Evolutionary conservation across 2,888 invertebrate genomes (phyloP).

Genomic region (Cantharis lateralis): DNA sequence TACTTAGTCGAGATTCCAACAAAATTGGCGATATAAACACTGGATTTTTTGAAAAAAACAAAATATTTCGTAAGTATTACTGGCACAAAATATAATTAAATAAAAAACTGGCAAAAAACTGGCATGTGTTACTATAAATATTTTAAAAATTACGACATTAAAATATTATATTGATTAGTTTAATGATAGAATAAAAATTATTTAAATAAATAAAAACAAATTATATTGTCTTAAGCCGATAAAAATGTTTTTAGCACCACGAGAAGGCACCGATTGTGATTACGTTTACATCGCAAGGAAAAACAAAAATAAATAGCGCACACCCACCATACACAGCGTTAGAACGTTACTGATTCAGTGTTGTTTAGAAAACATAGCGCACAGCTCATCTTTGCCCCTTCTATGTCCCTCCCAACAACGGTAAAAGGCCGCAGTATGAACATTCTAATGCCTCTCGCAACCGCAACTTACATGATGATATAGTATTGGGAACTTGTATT

Average conservation of each 20-base stretch:
- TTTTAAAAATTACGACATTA: not conserved
- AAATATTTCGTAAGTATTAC: conserved; percentile 5
- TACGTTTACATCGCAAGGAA: conserved; percentile 29
- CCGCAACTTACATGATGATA: conserved; percentile 7
- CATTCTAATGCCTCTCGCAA: conserved; percentile 25
- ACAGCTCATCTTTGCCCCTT: conserved; percentile 32
- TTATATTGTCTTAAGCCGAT: not conserved
- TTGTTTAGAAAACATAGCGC: conserved; percentile 40
- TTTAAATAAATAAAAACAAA: not conserved
- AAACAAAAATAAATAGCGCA: conserved; percentile 15
- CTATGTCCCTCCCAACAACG: conserved; percentile 22
- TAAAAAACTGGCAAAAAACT: conserved; percentile 18
- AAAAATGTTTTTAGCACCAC: conserved; percentile 16
- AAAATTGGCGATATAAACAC: not conserved
- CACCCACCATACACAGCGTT: conserved; percentile 20
- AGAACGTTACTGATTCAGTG: conserved; percentile 33
- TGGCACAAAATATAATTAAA: conserved; percentile 11
- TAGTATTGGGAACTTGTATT: conserved; percentile 8
- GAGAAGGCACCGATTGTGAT: conserved; percentile 21
- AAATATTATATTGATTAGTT: not conserved
- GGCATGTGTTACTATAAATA: conserved; percentile 11
- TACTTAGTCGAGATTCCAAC: not conserved
- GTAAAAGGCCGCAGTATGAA: conserved; percentile 28
- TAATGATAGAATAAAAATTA: not conserved
- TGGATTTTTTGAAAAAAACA: not conserved